Percentiles rank a stretch among this genome's conserved stretches.
Conservation (phyloP, 1,140 invertebrate genomes). For the Drosophila teissieri region DNA sequence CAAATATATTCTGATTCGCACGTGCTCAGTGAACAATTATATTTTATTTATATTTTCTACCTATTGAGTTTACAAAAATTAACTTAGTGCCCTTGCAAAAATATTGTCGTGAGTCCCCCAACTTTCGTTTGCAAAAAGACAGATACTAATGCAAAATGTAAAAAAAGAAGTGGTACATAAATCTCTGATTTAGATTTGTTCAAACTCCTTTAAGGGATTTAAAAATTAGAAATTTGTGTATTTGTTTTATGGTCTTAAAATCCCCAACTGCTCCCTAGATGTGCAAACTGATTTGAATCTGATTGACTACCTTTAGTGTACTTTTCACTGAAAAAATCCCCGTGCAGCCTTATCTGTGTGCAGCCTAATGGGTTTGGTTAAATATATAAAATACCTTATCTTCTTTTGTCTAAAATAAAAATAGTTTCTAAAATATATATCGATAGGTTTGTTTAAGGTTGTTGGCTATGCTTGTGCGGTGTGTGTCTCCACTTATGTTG, state of each 20-base stretch:
- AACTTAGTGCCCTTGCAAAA: not conserved
- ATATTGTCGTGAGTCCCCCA: not conserved
- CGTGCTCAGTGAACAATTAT: not conserved
- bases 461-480: not conserved
- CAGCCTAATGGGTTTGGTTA: too few species aligned
- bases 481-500: not conserved
- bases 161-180: too few species aligned
- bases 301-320: not conserved
- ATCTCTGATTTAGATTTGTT: too few species aligned
- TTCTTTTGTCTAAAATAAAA: too few species aligned
- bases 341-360: not conserved
- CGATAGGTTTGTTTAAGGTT: not conserved
- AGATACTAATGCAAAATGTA: too few species aligned
- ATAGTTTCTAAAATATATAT: not conserved
- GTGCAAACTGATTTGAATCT: not conserved
- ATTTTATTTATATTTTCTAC: not conserved
- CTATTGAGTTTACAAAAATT: not conserved
- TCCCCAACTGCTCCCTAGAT: not conserved
- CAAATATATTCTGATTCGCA: not conserved
- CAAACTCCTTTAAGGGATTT: too few species aligned
- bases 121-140: too few species aligned
- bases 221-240: too few species aligned
- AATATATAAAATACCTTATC: too few species aligned
- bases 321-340: conserved; percentile 2
- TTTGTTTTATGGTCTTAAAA: not conserved